Base-by-base conservation (phyloP, 2,797 vertebrate species). In the Vespertilio murinus region DNA sequence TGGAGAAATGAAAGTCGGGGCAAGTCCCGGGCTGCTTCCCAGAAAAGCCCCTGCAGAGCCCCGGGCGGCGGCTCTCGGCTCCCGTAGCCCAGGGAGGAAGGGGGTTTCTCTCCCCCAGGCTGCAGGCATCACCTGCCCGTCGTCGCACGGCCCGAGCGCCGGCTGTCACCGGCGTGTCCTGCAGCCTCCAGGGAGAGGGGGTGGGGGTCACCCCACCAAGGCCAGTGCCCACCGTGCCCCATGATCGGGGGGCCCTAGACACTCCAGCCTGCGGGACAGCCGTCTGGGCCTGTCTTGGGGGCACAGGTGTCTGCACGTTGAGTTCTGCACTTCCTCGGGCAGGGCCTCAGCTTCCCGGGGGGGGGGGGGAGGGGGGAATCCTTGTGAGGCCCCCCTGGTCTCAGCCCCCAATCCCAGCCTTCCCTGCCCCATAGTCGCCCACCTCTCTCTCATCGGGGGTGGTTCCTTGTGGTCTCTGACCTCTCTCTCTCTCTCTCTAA, bases 11-110 rank as follows among this genome's bases (percentile, higher is more conserved):
- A 54, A 93, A 89, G 49, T 45, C 56, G 33, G n/a, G 94, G 95
- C 70, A 69, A 97, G 97, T 97, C 97, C 97, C 77, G 40, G 94
- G 97, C 93, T 28, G 67, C 96, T 96, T 98, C 97, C 97, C 93
- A 97, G 80, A 92, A 95, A 98, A 98, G 95, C 75, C 96, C 98
- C 97, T 0, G 0, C 71, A 7, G 85, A 96, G 95, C 94, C 97
- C 97, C 95, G 5, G 67, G 52, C 88, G 77, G 69, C 2, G 13
- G 47, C 20, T 25, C 65, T 5, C 18, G 38, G 56, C 40, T 64
- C 45, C 11, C 18, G 47, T 13, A 28, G 74, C 65, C n/a, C 25
- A 0, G 12, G n/a, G 1, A 10, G 79, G 91, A 47, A n/a, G 67
- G 94, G 97, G 95, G 73, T 14, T 94, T 96, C 86, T 94, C 35